phyloP scores from a whole-genome alignment of 2,113 vertebrate species.

The Apodemus speciosus region DNA sequence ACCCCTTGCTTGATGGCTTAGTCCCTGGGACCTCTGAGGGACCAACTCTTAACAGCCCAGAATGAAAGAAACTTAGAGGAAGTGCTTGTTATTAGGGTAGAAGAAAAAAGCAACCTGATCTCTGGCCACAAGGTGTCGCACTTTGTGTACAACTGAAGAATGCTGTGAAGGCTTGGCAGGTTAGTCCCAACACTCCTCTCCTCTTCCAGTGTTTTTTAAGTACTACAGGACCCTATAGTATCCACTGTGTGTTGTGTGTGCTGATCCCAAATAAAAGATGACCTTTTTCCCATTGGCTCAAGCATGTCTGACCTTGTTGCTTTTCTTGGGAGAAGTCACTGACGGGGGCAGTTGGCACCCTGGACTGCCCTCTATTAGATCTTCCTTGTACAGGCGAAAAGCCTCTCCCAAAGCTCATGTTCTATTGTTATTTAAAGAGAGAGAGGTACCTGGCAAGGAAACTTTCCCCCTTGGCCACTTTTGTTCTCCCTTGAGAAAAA shows the following conservation, averaged over 20 bases:
- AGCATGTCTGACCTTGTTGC: background rate
- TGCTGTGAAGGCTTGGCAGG: background rate
- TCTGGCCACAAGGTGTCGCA: conserved; percentile 31
- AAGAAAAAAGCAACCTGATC: background rate
- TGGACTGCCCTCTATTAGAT: background rate
- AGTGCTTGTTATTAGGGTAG: background rate
- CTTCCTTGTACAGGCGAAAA: background rate
- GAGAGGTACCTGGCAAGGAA: accelerated
- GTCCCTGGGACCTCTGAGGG: no score
- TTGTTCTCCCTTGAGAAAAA: background rate
- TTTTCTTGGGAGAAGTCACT: background rate
- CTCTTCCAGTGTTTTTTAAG: background rate
- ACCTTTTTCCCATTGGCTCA: background rate
- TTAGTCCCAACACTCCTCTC: accelerated
- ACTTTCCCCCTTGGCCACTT: background rate
- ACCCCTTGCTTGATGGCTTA: no score
- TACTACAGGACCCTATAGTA: background rate
- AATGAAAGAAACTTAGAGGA: background rate
- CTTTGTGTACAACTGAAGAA: background rate
- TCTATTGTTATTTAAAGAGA: accelerated
- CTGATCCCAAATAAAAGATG: background rate
- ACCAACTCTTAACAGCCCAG: background rate
- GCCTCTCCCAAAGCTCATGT: background rate
- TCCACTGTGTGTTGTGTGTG: background rate
- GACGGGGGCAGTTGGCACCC: background rate